Evolutionary conservation across 2,888 invertebrate species (phyloP).

Genomic region (Coelogynopora nodosa): DNA sequence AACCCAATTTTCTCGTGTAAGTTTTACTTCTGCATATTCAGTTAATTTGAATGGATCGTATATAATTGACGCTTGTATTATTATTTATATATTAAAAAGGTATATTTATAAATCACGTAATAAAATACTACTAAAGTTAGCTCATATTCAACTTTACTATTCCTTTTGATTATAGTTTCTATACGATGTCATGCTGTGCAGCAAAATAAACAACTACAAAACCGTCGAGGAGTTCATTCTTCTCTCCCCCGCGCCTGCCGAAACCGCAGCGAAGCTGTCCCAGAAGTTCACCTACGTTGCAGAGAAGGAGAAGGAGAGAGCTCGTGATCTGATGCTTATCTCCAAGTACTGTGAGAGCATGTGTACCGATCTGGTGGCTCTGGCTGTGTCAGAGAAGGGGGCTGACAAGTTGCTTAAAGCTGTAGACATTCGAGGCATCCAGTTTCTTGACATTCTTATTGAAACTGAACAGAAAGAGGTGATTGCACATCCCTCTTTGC

Average conservation of each 20-base stretch:
- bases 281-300: constrained; percentile 69
- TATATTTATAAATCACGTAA: not conserved
- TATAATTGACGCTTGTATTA: too few relatives aligned
- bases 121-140: not conserved
- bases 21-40: too few relatives aligned
- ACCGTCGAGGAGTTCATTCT: constrained; percentile 95
- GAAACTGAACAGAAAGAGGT: constrained; percentile 95
- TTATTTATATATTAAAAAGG: not conserved
- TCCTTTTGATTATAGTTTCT: constrained; percentile 69
- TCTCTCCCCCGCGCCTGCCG: constrained; percentile 97
- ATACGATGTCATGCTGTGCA: constrained; percentile 95
- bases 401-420: constrained; percentile 74
- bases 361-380: constrained; percentile 89
- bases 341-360: constrained; percentile 93
- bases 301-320: constrained; percentile 92
- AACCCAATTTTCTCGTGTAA: too few relatives aligned
- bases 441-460: constrained; percentile 90
- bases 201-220: constrained; percentile 83
- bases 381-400: constrained; percentile 88
- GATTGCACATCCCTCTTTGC: constrained; percentile 88
- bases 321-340: constrained; percentile 88
- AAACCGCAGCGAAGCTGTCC: constrained; percentile 86
- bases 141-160: too few relatives aligned
- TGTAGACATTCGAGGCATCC: constrained; percentile 85
- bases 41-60: too few relatives aligned